phyloP scores from a whole-genome alignment of 2,888 invertebrate genomes.

The Drosophila anomalata region DNA sequence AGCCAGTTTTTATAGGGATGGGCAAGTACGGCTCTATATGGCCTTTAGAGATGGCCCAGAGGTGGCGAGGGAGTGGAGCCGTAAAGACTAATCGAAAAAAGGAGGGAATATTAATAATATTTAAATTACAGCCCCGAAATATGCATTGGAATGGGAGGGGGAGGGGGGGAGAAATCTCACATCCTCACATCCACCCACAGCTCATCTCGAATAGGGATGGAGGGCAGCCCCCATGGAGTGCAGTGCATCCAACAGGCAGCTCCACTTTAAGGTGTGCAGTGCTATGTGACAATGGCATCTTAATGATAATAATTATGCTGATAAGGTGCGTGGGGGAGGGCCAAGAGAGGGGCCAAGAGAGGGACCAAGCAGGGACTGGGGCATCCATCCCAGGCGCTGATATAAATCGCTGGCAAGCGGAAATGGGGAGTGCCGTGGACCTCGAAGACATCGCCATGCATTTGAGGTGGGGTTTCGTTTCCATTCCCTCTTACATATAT shows the following conservation, averaged over 20 bases:
- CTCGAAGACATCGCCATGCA: slow-evolving; percentile 30
- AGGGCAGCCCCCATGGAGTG: slow-evolving; percentile 3
- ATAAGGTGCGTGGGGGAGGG: slow-evolving; percentile 40
- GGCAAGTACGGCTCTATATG: slow-evolving; percentile 13
- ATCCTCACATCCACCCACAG: slow-evolving; percentile 10
- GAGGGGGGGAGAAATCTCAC: too few species aligned
- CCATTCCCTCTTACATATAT: slow-evolving; percentile 5
- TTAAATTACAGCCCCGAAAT: neutral
- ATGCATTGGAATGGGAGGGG: neutral
- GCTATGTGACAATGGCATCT: slow-evolving; percentile 67
- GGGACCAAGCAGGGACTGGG: slow-evolving; percentile 2
- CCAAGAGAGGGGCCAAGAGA: neutral
- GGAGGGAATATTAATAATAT: neutral
- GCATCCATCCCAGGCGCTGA: slow-evolving; percentile 52
- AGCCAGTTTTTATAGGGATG: slow-evolving; percentile 22
- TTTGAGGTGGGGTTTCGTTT: slow-evolving; percentile 43
- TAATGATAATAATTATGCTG: slow-evolving; percentile 67
- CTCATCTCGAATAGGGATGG: neutral
- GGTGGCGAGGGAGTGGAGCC: neutral
- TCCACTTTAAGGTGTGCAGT: slow-evolving; percentile 49
- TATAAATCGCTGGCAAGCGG: slow-evolving; percentile 72
- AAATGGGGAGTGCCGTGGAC: slow-evolving; percentile 72
- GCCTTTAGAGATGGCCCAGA: neutral
- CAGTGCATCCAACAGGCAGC: slow-evolving; percentile 24
- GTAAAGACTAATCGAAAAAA: neutral